A percentile compares a stretch with the other conserved stretches of the same genome.
These are phyloP conservation scores for Eospalax fontanierii DNA, from an alignment of 2,797 vertebrate genomes.

Conservation along the genomic window DNA sequence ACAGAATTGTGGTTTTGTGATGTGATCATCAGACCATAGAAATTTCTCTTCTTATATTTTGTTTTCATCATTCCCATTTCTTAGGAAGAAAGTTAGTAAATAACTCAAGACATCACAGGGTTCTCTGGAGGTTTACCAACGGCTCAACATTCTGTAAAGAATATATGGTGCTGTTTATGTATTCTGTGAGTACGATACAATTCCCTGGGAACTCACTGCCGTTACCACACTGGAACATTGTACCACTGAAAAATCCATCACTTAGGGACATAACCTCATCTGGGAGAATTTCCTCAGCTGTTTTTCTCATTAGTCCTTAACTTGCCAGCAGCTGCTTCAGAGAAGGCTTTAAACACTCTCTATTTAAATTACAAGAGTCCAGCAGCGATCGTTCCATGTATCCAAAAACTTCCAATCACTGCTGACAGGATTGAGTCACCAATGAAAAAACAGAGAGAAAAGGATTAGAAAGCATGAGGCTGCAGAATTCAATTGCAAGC, in stretches of 20 bases:
- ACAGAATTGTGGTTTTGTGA: not conserved
- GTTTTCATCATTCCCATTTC: not conserved
- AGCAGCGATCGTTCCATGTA: not conserved
- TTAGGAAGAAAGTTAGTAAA: not conserved
- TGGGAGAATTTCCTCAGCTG: not conserved
- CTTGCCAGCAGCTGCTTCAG: conserved; percentile 12
- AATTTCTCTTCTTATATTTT: not conserved
- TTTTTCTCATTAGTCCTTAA: conserved; percentile 25
- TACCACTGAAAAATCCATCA: not conserved
- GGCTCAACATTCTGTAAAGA: not conserved
- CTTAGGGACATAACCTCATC: not conserved
- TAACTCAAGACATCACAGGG: not conserved
- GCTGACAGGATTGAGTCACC: not conserved
- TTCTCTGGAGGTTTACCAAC: not conserved
- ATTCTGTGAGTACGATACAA: fast-evolving
- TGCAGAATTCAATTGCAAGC: not conserved
- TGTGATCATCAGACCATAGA: not conserved
- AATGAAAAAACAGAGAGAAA: not conserved
- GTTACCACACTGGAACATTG: not conserved
- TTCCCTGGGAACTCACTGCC: not conserved
- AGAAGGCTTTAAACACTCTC: not conserved
- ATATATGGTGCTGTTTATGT: not conserved
- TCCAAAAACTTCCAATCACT: not conserved
- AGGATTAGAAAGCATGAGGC: not conserved
- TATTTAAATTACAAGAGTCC: not conserved